Evolutionary conservation across 2,797 vertebrate genomes (phyloP).

Genomic region (Zenarchopterus dispar): DNA sequence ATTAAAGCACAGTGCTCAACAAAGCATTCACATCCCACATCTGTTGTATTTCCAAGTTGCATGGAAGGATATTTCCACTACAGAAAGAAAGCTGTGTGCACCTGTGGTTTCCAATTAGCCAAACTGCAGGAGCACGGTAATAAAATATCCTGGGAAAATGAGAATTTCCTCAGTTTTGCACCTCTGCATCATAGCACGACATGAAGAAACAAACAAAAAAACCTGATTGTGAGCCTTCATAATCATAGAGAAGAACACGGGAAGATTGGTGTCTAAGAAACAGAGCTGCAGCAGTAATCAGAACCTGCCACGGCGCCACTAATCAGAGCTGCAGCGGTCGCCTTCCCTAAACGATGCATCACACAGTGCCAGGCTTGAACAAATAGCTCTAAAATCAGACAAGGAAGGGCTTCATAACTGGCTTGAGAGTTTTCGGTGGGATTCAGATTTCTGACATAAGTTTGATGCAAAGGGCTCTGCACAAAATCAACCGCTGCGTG

Average conservation of each 20-base stretch:
- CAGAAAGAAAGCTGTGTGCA: neutral
- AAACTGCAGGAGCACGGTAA: neutral
- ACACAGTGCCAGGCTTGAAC: too few relatives aligned
- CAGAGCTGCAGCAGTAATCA: neutral
- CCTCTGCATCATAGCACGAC: neutral
- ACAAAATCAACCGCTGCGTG: neutral
- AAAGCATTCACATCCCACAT: neutral
- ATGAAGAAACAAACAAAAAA: neutral
- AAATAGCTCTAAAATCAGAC: neutral
- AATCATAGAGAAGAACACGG: neutral
- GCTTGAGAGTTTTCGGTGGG: neutral
- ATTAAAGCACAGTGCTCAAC: neutral
- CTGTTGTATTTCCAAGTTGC: neutral
- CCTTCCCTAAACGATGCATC: neutral
- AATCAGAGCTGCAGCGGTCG: neutral
- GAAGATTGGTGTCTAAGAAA: neutral
- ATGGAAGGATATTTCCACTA: neutral
- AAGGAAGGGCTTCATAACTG: neutral
- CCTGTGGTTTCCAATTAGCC: slow-evolving; percentile 1
- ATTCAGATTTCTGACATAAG: neutral
- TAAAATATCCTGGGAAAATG: neutral
- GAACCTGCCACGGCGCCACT: neutral
- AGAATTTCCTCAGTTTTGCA: neutral
- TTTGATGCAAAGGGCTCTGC: neutral
- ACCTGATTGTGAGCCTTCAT: neutral